These are phyloP conservation scores for Dorcus hopei DNA, from an alignment of 2,888 invertebrate genomes.

Conservation along the genomic window DNA sequence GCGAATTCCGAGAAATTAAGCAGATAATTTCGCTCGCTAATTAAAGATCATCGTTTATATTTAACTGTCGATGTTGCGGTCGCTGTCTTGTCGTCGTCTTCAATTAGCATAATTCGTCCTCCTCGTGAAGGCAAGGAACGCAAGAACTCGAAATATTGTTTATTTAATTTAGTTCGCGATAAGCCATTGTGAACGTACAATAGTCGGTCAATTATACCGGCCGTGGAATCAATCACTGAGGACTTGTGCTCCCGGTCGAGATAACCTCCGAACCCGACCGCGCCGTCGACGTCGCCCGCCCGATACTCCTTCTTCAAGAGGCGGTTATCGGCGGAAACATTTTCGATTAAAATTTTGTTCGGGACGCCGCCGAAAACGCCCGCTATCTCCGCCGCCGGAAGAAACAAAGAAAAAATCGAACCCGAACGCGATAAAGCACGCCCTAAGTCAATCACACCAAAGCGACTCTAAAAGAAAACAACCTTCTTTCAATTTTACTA, in stretches of 20 bases:
- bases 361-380: not conserved
- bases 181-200: constrained; percentile 6
- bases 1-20: constrained; percentile 27
- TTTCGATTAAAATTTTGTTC: not conserved
- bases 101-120: constrained; percentile 31
- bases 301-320: not conserved
- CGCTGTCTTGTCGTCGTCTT: constrained; percentile 14
- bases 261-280: not conserved
- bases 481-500: no score
- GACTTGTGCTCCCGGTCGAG: not conserved
- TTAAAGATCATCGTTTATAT: constrained; percentile 26
- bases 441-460: no score
- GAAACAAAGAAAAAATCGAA: no score
- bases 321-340: not conserved
- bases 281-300: no score
- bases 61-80: constrained; percentile 15
- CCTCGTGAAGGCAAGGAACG: constrained; percentile 21
- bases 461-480: no score
- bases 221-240: constrained; percentile 5
- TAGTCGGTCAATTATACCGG: constrained; percentile 4
- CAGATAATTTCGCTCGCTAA: constrained; percentile 23
- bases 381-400: not conserved
- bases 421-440: no score
- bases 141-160: constrained; percentile 20
- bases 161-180: constrained; percentile 12